Base-by-base conservation (phyloP, 2,888 invertebrate genomes). In the Hoplodrina blanda region DNA sequence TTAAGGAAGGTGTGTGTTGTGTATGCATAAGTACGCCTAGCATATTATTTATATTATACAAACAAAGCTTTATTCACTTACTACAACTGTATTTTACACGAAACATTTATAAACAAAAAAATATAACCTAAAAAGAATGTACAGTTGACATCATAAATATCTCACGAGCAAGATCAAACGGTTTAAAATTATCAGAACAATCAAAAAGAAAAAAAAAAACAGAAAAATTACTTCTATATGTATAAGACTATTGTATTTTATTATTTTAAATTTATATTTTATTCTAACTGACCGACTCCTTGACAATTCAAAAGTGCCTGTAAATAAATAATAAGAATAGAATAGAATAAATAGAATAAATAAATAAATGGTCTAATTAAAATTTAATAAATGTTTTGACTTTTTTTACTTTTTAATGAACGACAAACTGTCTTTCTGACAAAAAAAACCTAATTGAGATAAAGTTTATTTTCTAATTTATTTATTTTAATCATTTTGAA, bases 31-130 rank as follows among this genome's bases (percentile, higher is more conserved):
- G 20, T 8, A 41, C n/a, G n/a, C 17, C 7, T 17, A 44, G 49
- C 33, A 5, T 44, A 53, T 52, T 61, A 64, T 64, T 5, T 50
- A 44, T 46, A 37, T 20, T 19, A 17, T 33, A 17, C 55, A 71
- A 60, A 78, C 78, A 60, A 78, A 56, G 55, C 52, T 50, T 78
- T 55, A 62, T 57, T 41, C 37, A 44, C 25, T 46, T n/a, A 44
- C 53, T 33, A 73, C 74, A 67, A 63, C 55, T 63, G 41, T 62
- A 37, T 80, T 74, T 73, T 49, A 59, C 64, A 30, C 33, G n/a
- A 59, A 44, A 7, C 46, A 41, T 66, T 78, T 53, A 41, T 52
- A 65, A 25, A 25, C 25, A 25, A n/a, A 44, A 71, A 56, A 25
- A 65, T 2, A 2, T 13, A 41, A 20, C 49, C n/a, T 15, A 20